Evolutionary conservation across 2,113 vertebrate genomes (phyloP), one percentile per base, ranked within the genome.

Genomic region (Sisor rabdophorus): DNA sequence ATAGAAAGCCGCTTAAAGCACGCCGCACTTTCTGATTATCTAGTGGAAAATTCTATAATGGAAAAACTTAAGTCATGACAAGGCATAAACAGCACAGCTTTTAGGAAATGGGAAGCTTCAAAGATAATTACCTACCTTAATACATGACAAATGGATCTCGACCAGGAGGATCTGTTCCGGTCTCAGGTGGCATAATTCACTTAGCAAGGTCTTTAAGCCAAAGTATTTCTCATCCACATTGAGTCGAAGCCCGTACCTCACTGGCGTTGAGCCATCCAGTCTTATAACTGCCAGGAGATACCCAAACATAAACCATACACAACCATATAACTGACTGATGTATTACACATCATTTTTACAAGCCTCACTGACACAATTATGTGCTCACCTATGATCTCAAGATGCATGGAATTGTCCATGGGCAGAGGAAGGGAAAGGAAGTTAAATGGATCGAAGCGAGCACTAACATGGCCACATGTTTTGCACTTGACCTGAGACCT

Each of bases 381-480:
- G 61, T 4, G 24, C 11, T 52, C 76, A 95, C 94, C 94, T 89
- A 93, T 95, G 76, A 95, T 95, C 92, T 95, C 94, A 82, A 95
- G 85, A 79, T 95, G 94, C 94, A 95, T 95, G 83, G 93, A 95
- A 86, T 94, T 95, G 80, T 95, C 94, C 94, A 95, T 95, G 70
- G 94, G 94, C 79, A 95, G 89, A 83, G 94, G 94, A 53, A 95
- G 89, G 30, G 94, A 95, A 53, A 95, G 90, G 86, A 95, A 95
- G 88, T 95, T 95, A 72, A 95, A 95, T 74, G 94, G 94, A 77
- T 95, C 94, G 77, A 95, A 95, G 75, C 94, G 91, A 50, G 94
- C 93, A 75, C 94, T 95, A 83, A 95, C 92, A 77, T 95, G 94
- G 2, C 93, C 93, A 77, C 94, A 95, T 24, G 93, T 95, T 88